phyloP scores from a whole-genome alignment of 2,113 vertebrate species.

The Leptobrachium ailaonicum region DNA sequence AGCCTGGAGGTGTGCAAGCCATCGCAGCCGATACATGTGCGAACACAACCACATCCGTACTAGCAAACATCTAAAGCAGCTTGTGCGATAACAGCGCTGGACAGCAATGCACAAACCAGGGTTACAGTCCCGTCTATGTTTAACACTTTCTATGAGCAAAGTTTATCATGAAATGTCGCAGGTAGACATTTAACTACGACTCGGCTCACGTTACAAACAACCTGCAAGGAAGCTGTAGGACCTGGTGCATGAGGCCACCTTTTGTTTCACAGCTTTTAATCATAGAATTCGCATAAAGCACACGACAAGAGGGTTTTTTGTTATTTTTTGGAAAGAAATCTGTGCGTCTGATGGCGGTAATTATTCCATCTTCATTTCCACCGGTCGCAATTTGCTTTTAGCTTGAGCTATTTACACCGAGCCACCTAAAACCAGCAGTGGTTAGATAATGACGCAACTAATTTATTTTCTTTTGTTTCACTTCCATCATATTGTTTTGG shows the following conservation, averaged over 20 bases:
- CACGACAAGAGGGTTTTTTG: neutral
- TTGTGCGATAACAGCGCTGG: too few relatives aligned
- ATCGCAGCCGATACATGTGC: too few relatives aligned
- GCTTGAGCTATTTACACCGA: neutral
- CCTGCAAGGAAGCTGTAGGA: neutral
- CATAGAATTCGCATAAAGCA: neutral
- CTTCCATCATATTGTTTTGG: neutral
- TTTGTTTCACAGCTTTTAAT: neutral
- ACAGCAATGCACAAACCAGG: too few relatives aligned
- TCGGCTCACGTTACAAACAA: neutral
- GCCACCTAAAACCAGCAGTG: neutral
- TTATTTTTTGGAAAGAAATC: neutral
- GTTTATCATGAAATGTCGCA: too few relatives aligned
- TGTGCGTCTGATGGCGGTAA: neutral
- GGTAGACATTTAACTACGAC: neutral
- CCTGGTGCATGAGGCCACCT: neutral
- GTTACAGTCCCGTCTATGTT: too few relatives aligned
- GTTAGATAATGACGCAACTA: neutral
- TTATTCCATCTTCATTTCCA: neutral
- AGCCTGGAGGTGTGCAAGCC: too few relatives aligned
- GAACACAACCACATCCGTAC: too few relatives aligned
- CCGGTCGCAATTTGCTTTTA: neutral
- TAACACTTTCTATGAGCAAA: too few relatives aligned
- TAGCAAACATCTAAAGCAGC: too few relatives aligned
- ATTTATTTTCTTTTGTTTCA: neutral